A percentile compares a stretch with the other conserved stretches of the same genome.
phyloP scores from a whole-genome alignment of 2,113 vertebrate species.

The Gallinago undulata region DNA sequence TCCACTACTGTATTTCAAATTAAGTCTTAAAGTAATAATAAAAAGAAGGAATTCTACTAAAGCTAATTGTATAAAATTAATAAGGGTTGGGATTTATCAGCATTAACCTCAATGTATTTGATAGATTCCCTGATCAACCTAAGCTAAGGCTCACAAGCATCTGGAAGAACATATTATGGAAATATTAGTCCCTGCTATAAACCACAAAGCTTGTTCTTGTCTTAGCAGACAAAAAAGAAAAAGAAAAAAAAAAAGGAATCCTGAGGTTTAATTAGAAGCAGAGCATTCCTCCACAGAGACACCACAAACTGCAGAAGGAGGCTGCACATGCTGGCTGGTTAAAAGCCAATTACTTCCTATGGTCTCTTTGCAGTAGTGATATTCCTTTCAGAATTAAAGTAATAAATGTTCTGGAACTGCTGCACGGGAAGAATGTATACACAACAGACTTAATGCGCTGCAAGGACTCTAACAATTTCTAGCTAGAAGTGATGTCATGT shows the following conservation, averaged over 20 bases:
- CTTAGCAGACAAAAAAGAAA: not conserved
- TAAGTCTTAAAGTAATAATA: not conserved
- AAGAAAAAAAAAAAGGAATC: not conserved
- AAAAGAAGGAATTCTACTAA: not conserved
- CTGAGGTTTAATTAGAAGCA: not conserved
- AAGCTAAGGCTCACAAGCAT: not conserved
- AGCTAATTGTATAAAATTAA: not conserved
- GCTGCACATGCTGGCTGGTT: not conserved
- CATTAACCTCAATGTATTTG: not conserved
- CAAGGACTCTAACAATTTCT: not conserved
- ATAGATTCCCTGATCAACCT: not conserved
- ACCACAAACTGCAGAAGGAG: not conserved
- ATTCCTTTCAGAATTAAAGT: not conserved
- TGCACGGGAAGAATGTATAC: not conserved
- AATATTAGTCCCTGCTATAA: not conserved
- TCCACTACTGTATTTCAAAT: not conserved
- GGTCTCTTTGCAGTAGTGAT: not conserved
- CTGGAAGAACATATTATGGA: not conserved
- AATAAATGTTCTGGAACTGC: not conserved
- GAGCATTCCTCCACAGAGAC: not conserved
- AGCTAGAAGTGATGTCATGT: rapidly evolving
- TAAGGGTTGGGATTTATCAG: not conserved
- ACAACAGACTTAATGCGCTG: not conserved
- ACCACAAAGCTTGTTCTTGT: not conserved
- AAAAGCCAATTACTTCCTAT: not conserved